Evolutionary conservation across 1,140 invertebrate species (phyloP).

Genomic region (Eulimnadia texana): DNA sequence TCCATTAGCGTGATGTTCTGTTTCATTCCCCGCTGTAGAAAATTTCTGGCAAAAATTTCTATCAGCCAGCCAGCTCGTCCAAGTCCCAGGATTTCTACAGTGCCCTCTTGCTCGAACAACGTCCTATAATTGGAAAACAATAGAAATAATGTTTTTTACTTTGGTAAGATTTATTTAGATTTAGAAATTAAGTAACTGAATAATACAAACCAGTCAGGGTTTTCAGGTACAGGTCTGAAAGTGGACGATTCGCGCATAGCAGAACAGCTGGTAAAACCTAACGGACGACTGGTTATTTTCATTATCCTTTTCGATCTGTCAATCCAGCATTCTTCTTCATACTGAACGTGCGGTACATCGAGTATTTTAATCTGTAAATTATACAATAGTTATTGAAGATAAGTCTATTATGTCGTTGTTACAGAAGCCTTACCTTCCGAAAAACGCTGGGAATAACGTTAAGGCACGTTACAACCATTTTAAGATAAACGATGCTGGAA

Average conservation of each 20-base stretch:
- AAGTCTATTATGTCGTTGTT: no score
- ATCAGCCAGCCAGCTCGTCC: slow-evolving; percentile 12
- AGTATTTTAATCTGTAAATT: slow-evolving; percentile 12
- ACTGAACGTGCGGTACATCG: slow-evolving; percentile 13
- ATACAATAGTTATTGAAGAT: neutral
- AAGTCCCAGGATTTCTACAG: slow-evolving; percentile 9
- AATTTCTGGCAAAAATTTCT: slow-evolving; percentile 14
- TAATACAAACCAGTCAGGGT: slow-evolving; percentile 13
- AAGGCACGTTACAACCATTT: slow-evolving; percentile 11
- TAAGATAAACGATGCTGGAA: neutral
- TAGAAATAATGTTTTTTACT: neutral
- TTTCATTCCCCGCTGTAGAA: slow-evolving; percentile 12
- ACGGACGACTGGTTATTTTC: slow-evolving; percentile 12
- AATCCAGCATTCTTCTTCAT: slow-evolving; percentile 19
- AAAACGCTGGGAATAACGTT: slow-evolving; percentile 13
- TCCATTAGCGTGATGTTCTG: slow-evolving; percentile 25
- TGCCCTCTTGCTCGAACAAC: slow-evolving; percentile 13
- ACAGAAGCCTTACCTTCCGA: slow-evolving; percentile 7
- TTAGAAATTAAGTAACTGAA: no score
- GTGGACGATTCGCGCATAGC: slow-evolving; percentile 14
- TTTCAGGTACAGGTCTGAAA: neutral
- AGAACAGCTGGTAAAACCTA: slow-evolving; percentile 10
- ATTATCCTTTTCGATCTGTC: slow-evolving; percentile 7
- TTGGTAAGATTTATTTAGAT: neutral
- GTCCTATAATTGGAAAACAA: slow-evolving; percentile 7